phyloP scores from a whole-genome alignment of 2,888 invertebrate genomes.

The Megamerina dolium region DNA sequence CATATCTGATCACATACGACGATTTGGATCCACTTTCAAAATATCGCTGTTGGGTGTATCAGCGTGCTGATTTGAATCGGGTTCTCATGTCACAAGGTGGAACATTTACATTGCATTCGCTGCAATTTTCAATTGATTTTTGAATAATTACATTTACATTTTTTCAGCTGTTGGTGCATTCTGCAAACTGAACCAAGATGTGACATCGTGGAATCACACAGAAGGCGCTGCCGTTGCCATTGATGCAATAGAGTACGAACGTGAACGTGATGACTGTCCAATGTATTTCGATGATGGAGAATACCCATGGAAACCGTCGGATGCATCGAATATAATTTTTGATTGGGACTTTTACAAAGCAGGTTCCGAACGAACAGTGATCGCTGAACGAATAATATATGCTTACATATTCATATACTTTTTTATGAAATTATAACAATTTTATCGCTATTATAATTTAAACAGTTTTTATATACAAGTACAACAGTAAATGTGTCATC shows the following conservation, averaged over 20 bases:
- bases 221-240: constrained; percentile 91
- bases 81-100: constrained; percentile 67
- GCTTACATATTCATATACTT: too few relatives aligned
- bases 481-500: too few relatives aligned
- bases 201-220: constrained; percentile 79
- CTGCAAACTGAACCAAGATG: constrained; percentile 84
- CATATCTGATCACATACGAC: constrained; percentile 92
- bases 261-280: constrained; percentile 93
- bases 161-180: constrained; percentile 76
- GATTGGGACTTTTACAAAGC: constrained; percentile 53
- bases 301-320: constrained; percentile 73
- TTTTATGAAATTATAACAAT: too few relatives aligned
- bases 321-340: constrained; percentile 69
- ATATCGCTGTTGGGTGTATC: constrained; percentile 97
- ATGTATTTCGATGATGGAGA: constrained; percentile 95
- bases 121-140: too few relatives aligned
- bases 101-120: too few relatives aligned
- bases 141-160: not conserved
- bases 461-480: too few relatives aligned
- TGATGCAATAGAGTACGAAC: constrained; percentile 85
- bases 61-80: constrained; percentile 85
- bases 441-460: too few relatives aligned
- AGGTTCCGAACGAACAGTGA: constrained; percentile 22
- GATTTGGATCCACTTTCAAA: constrained; percentile 92
- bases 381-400: too few relatives aligned